Evolutionary conservation across 2,888 invertebrate species (phyloP).

Genomic region (Sycophila texana): DNA sequence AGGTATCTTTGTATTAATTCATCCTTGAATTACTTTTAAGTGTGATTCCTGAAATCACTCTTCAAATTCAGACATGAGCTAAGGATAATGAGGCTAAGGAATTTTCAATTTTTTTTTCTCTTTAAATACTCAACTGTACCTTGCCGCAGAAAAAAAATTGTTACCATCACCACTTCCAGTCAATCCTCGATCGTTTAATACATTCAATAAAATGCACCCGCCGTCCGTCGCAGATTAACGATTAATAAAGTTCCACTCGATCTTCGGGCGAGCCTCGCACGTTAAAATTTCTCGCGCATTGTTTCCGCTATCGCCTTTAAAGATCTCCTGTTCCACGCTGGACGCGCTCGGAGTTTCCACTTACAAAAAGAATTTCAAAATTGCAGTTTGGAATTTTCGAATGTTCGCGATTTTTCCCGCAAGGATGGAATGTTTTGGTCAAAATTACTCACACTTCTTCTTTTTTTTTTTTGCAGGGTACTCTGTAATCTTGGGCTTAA

Average conservation of each 20-base stretch:
- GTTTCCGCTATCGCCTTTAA: constrained; percentile 42
- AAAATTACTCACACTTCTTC: no score
- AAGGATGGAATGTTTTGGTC: no score
- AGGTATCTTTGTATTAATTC: background rate
- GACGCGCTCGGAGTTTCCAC: constrained; percentile 7
- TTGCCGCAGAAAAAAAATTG: background rate
- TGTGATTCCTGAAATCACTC: constrained; percentile 7
- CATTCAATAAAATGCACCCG: background rate
- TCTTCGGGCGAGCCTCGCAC: background rate
- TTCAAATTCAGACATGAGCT: constrained; percentile 45
- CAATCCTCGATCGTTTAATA: background rate
- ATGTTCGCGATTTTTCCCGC: background rate
- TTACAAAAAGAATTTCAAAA: constrained; percentile 7
- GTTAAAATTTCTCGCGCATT: constrained; percentile 25
- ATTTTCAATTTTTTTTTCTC: background rate
- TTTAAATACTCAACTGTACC: no score
- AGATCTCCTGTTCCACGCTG: constrained; percentile 22
- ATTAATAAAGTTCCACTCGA: constrained; percentile 32
- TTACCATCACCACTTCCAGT: background rate
- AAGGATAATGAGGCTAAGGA: constrained; percentile 27
- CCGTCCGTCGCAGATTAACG: background rate
- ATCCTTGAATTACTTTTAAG: background rate
- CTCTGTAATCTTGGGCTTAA: no score
- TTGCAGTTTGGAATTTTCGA: constrained; percentile 9
- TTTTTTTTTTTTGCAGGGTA: no score